Base-by-base conservation (phyloP, 35 echinoderm and acorn worm genomes). In the Apostichopus parvimensis region DNA sequence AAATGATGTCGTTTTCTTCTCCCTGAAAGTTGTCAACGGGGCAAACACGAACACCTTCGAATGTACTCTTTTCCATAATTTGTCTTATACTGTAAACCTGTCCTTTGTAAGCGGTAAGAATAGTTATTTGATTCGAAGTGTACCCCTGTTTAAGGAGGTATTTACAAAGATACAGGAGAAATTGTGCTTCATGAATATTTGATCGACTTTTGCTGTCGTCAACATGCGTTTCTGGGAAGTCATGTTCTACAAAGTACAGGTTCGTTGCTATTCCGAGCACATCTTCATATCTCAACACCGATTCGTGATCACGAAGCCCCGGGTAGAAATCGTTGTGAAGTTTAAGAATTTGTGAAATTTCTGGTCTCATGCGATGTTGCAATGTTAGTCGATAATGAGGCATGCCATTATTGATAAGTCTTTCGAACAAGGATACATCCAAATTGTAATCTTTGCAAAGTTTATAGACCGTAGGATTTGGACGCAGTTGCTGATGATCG, bases 311-410 rank as follows among this genome's bases (percentile, higher is more conserved):
- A 10, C 90, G 77, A 57, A 98, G 77, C 9, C 86, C 60, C 14
- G 73, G 86, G 78, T 93, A 75, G 58, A 88, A 80, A 3, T 87
- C 58, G 60, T 94, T 58, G 56, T 92, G 54, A n/a, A 90, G 79
- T 68, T 78, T 94, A 65, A 98, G 92, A 53, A 98, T 57, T 4
- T 70, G 52, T 52, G 96, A 94, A 56, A 98, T 95, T 90, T 94
- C 93, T 28, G 94, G 96, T 68, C 96, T 83, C 96, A 98, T 98
- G 24, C 96, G 78, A 73, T 98, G 96, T 86, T 98, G 96, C 45
- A 90, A 78, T 4, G 72, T 71, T 54, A 98, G 81, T 11, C 77
- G 87, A 21, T 92, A 53, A 78, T 79, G 93, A 12, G 93, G 94
- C 11, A 98, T 81, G 59, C 76, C 87, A 88, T 98, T 98, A 14